Base-by-base conservation (phyloP, 2,888 invertebrate species). In the Caenorhabditis panamensis region DNA sequence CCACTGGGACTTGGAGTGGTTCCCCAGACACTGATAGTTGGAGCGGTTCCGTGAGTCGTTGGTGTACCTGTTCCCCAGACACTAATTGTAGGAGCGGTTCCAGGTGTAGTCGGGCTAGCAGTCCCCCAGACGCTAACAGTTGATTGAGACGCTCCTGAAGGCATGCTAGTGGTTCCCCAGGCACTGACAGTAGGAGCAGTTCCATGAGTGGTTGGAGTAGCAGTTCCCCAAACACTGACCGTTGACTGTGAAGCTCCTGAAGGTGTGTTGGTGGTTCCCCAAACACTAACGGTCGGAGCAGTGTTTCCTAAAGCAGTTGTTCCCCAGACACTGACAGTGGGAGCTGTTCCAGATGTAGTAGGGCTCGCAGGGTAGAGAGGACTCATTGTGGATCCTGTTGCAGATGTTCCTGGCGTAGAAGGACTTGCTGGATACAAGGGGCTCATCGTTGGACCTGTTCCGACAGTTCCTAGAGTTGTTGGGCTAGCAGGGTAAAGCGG, bases 261-360 rank as follows among this genome's bases (percentile, higher is more conserved):
- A 6, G 31, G 31, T 31, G 31, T 31, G 31, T 9, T 31, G 4
- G 31, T 31, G 31, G 31, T 8, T 9, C 22, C 24, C 44, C 36
- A 37, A 16, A 44, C 62, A 18, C 47, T 62, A 16, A 26, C 22
- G 4, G 61, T 61, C 37, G 61, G 26, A 22, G 41, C 44, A 13
- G 41, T 41, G 2, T 5, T 31, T 31, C 31, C 31, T n/a, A n/a
- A n/a, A n/a, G n/a, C n/a, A 31, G 9, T 4, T 41, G 31, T 56
- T 56, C 56, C 56, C 54, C 54, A 54, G 26, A 54, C 54, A 26
- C 54, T 54, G 54, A 26, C 54, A 16, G 54, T 54, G 11, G 54
- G 22, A 31, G 31, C 6, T 28, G 31, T 36, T 28, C n/a, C 18
- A n/a, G n/a, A 11, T 2, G 28, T 2, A 49, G 31, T 31, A 4